phyloP scores from a whole-genome alignment of 2,797 vertebrate species.

The Natrix natrix region DNA sequence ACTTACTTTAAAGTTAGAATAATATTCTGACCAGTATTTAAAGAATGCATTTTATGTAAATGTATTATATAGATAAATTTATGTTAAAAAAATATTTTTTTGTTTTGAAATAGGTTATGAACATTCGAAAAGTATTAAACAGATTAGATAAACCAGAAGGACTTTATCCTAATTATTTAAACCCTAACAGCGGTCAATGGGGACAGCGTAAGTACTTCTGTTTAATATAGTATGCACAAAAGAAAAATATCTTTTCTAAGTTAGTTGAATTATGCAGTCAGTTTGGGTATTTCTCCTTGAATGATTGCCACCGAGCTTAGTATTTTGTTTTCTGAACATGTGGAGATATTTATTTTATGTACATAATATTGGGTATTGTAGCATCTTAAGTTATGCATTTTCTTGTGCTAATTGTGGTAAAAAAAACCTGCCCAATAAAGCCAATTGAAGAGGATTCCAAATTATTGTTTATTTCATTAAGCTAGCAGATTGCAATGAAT shows the following conservation, averaged over 20 bases:
- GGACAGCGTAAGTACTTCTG: conserved; percentile 91
- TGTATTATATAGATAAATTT: neutral
- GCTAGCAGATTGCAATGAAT: neutral
- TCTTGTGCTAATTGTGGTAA: neutral
- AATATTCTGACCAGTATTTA: neutral
- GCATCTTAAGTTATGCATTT: neutral
- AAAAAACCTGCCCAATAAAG: neutral
- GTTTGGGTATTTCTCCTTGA: neutral
- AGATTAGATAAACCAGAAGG: conserved; percentile 95
- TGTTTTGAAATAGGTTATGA: conserved; percentile 84
- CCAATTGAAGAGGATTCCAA: neutral
- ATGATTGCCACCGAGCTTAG: neutral
- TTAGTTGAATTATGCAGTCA: neutral
- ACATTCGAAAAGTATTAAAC: conserved; percentile 92
- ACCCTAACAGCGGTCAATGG: conserved; percentile 98
- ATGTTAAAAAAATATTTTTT: conserved; percentile 1
- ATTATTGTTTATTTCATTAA: neutral
- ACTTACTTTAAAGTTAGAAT: neutral
- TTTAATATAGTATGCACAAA: neutral
- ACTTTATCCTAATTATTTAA: conserved; percentile 97
- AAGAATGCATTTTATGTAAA: neutral
- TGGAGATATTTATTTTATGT: neutral
- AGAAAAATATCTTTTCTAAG: neutral
- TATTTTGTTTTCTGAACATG: neutral
- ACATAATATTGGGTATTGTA: neutral